Conservation (phyloP, 2,113 vertebrate genomes). For the Vanacampus margaritifer region DNA sequence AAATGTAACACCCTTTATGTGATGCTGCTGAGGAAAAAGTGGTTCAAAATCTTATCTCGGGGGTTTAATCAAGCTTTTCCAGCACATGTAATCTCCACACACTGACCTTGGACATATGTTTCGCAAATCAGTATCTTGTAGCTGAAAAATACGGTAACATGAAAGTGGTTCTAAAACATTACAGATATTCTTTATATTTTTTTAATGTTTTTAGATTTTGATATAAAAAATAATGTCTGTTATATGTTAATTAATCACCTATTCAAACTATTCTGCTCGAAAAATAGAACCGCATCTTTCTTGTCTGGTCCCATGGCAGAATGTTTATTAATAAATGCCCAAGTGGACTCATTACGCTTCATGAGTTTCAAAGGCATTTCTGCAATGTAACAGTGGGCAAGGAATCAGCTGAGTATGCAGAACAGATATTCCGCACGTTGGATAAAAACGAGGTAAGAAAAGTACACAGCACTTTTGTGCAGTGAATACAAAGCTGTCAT, state of each 20-base stretch:
- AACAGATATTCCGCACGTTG: slow-evolving; percentile 66
- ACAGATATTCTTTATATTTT: too few relatives aligned
- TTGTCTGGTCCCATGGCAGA: slow-evolving; percentile 40
- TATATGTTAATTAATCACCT: not conserved
- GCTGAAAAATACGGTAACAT: not conserved
- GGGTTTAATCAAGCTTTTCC: slow-evolving; percentile 29
- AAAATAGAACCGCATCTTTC: not conserved
- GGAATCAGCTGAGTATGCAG: slow-evolving; percentile 55
- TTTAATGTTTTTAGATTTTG: too few relatives aligned
- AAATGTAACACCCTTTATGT: not conserved
- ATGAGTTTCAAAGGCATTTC: slow-evolving; percentile 71
- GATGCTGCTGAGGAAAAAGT: slow-evolving; percentile 12
- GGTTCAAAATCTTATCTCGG: slow-evolving; percentile 13
- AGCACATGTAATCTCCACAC: slow-evolving; percentile 24
- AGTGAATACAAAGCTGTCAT: not conserved
- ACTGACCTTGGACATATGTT: slow-evolving; percentile 26
- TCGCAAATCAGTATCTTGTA: not conserved
- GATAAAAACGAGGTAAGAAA: slow-evolving; percentile 63
- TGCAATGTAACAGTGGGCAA: slow-evolving; percentile 62
- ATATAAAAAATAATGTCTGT: too few relatives aligned
- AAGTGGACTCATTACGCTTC: slow-evolving; percentile 65
- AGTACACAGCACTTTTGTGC: not conserved
- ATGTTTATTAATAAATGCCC: slow-evolving; percentile 69
- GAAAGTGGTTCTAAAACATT: not conserved
- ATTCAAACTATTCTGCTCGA: not conserved